Evolutionary conservation across 2,797 vertebrate genomes (phyloP).

Genomic region (Schizopygopsis malacanthus): DNA sequence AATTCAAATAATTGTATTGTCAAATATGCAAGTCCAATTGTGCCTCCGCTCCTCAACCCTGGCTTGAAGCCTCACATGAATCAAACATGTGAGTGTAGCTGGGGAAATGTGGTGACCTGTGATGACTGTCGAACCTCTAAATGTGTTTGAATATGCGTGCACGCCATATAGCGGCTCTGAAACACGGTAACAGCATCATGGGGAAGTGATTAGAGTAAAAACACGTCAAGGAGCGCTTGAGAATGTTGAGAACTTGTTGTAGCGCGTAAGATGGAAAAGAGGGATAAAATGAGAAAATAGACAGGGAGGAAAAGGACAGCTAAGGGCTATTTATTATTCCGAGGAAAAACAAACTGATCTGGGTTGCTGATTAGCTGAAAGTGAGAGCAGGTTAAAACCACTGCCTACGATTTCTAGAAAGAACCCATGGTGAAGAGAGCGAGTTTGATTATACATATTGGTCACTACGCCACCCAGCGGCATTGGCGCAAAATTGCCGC

Average conservation of each 20-base stretch:
- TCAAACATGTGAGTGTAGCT: conserved; percentile 16
- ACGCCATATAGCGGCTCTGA: conserved; percentile 42
- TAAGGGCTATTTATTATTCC: conserved; percentile 59
- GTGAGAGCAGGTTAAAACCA: conserved; percentile 62
- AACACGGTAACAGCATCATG: conserved; percentile 49
- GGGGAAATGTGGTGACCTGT: conserved; percentile 19
- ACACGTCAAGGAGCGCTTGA: conserved; percentile 32
- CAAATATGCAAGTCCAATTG: conserved; percentile 12
- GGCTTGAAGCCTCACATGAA: background rate
- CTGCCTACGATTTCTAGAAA: conserved; percentile 7
- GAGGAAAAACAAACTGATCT: conserved; percentile 64
- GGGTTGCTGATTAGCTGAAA: conserved; percentile 57
- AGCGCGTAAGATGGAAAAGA: conserved; percentile 19
- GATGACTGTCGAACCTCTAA: conserved; percentile 28
- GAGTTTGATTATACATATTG: background rate
- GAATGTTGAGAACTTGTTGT: conserved; percentile 17
- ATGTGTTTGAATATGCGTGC: conserved; percentile 23
- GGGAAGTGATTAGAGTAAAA: conserved; percentile 58
- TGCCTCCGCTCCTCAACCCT: background rate
- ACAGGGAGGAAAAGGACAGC: conserved; percentile 37
- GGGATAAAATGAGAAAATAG: conserved; percentile 17
- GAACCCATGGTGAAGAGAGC: background rate
- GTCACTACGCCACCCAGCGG: background rate
- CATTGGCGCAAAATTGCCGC: background rate
- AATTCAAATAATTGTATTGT: background rate